Conservation (phyloP, 1,140 invertebrate genomes). For the Drosophila tristis region DNA sequence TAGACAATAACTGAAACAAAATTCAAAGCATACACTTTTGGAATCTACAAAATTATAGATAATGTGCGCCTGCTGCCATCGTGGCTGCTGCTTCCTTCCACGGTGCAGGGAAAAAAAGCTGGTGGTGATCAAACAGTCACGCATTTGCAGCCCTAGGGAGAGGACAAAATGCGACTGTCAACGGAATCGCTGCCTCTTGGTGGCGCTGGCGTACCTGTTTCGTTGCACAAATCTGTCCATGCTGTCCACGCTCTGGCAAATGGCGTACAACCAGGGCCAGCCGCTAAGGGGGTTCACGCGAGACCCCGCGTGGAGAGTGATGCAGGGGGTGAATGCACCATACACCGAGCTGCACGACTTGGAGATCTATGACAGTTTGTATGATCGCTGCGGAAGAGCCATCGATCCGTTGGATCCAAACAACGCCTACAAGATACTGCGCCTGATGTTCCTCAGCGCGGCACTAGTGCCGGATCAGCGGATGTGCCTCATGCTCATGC, state of each 20-base stretch:
- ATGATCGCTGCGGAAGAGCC: conserved; percentile 51
- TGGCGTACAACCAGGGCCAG: conserved; percentile 30
- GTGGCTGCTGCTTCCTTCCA: too few species aligned
- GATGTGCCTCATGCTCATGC: not conserved
- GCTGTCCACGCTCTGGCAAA: conserved; percentile 37
- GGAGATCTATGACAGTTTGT: conserved; percentile 70
- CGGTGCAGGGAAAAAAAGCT: too few species aligned
- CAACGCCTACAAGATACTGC: conserved; percentile 48
- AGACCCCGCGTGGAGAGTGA: not conserved
- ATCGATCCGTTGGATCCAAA: conserved; percentile 47
- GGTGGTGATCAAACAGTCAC: too few species aligned
- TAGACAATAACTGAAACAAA: too few species aligned
- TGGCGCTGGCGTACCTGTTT: conserved; percentile 56
- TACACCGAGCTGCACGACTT: conserved; percentile 55
- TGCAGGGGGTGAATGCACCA: conserved; percentile 52
- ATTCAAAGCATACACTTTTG: too few species aligned
- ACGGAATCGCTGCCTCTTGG: conserved; percentile 13
- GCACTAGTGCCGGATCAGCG: too few species aligned
- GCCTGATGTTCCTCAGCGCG: conserved; percentile 41
- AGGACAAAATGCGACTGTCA: too few species aligned
- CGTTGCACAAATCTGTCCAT: conserved; percentile 25
- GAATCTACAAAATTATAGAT: too few species aligned
- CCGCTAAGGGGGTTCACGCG: conserved; percentile 30
- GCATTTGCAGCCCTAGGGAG: too few species aligned
- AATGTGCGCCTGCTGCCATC: too few species aligned